phyloP scores from a whole-genome alignment of 2,797 vertebrate genomes.

The Anguilla anguilla region DNA sequence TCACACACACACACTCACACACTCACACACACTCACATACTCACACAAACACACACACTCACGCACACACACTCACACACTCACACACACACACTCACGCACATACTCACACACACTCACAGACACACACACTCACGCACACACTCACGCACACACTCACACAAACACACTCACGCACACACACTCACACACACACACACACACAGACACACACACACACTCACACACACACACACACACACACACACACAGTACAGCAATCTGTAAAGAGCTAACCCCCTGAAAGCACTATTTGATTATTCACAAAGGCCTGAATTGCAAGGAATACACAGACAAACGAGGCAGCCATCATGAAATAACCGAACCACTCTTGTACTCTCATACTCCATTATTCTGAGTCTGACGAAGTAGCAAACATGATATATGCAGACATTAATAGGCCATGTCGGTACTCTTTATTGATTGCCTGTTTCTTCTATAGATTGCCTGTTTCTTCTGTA shows the following conservation, averaged over 20 bases:
- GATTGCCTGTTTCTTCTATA: conserved; percentile 1
- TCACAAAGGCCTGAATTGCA: background rate
- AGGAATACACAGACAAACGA: background rate
- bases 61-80: background rate
- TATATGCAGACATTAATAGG: conserved; percentile 1
- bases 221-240: background rate
- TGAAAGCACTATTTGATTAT: background rate
- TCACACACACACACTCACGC: too few relatives aligned
- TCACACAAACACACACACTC: background rate
- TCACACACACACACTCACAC: background rate
- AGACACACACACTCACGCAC: too few relatives aligned
- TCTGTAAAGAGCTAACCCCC: background rate
- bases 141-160: too few relatives aligned
- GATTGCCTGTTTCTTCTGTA: background rate
- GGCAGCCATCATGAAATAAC: background rate
- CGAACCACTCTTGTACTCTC: background rate
- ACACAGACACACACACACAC: background rate
- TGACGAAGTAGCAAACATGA: background rate
- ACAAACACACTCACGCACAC: too few relatives aligned
- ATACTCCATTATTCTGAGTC: background rate
- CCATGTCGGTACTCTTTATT: background rate
- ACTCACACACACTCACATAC: background rate
- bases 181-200: background rate
- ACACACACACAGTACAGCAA: background rate
- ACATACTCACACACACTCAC: too few relatives aligned